phyloP scores from a whole-genome alignment of 2,888 invertebrate species.

The Leucoptera coffeella region DNA sequence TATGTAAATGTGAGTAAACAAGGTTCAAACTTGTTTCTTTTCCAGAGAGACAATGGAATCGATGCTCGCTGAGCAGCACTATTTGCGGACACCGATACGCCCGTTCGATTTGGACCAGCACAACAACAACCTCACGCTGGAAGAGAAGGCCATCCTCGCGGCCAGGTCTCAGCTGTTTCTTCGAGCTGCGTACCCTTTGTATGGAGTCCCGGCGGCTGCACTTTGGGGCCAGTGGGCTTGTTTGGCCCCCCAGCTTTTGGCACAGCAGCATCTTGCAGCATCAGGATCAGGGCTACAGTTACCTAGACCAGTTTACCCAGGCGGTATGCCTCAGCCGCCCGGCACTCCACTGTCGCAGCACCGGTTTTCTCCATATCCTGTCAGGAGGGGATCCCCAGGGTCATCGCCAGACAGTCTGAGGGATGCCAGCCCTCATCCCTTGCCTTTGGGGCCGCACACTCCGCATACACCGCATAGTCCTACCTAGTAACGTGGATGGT shows the following conservation, averaged over 20 bases:
- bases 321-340: conserved; percentile 14
- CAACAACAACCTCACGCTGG: conserved; percentile 65
- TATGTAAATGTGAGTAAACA: too few relatives aligned
- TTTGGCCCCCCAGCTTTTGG: conserved; percentile 57
- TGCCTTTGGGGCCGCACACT: too few relatives aligned
- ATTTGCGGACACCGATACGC: conserved; percentile 69
- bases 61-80: conserved; percentile 80
- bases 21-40: too few relatives aligned
- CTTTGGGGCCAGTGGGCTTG: conserved; percentile 71
- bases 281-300: conserved; percentile 40
- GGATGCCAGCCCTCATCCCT: conserved; percentile 39
- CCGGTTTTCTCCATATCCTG: conserved; percentile 56
- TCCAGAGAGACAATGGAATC: conserved; percentile 87
- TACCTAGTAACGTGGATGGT: conserved; percentile 28
- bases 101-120: conserved; percentile 68
- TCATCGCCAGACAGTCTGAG: conserved; percentile 59
- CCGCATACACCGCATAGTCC: conserved; percentile 34
- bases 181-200: conserved; percentile 60
- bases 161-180: conserved; percentile 71
- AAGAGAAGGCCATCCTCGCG: conserved; percentile 72
- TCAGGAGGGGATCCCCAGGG: conserved; percentile 41
- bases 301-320: conserved; percentile 45
- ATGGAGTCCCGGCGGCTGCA: conserved; percentile 49
- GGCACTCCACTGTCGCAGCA: conserved; percentile 46
- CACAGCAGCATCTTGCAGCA: conserved; percentile 61